Evolutionary conservation across 53 echinoderm and acorn worm genomes (phyloP).

Genomic region (Paelopatides confundens): DNA sequence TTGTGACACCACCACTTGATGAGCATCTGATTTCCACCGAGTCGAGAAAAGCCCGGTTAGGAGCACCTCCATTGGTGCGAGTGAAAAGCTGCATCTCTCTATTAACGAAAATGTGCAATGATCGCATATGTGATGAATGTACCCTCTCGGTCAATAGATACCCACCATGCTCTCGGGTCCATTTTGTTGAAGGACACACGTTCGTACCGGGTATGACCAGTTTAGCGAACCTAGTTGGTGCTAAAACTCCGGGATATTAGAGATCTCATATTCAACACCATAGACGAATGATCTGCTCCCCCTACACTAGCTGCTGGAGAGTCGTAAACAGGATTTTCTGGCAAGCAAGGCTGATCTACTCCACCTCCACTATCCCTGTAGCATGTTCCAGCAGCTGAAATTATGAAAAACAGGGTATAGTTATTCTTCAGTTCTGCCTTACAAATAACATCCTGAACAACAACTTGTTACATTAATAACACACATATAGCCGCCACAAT

Average conservation of each 20-base stretch:
- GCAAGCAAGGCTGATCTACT: slow-evolving; percentile 8
- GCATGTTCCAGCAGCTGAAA: neutral
- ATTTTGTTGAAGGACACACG: neutral
- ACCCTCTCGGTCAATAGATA: slow-evolving; percentile 6
- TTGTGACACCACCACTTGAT: slow-evolving; percentile 17
- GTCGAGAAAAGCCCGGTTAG: neutral
- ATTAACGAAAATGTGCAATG: slow-evolving; percentile 9
- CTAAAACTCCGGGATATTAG: neutral
- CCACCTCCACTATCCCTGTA: neutral
- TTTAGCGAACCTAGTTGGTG: slow-evolving; percentile 1
- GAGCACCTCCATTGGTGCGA: neutral
- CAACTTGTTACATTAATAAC: too few species aligned
- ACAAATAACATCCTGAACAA: too few species aligned
- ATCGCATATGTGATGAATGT: neutral
- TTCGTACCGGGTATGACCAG: slow-evolving; percentile 1
- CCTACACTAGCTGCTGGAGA: neutral
- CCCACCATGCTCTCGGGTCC: slow-evolving; percentile 14
- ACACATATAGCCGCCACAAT: too few species aligned
- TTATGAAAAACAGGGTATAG: neutral
- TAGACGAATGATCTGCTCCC: neutral
- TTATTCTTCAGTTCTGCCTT: neutral
- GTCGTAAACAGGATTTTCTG: neutral
- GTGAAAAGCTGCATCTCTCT: neutral
- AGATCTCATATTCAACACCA: neutral
- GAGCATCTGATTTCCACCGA: neutral